phyloP scores from a whole-genome alignment of 2,888 invertebrate species.

The Lasioglossum leucozonium region DNA sequence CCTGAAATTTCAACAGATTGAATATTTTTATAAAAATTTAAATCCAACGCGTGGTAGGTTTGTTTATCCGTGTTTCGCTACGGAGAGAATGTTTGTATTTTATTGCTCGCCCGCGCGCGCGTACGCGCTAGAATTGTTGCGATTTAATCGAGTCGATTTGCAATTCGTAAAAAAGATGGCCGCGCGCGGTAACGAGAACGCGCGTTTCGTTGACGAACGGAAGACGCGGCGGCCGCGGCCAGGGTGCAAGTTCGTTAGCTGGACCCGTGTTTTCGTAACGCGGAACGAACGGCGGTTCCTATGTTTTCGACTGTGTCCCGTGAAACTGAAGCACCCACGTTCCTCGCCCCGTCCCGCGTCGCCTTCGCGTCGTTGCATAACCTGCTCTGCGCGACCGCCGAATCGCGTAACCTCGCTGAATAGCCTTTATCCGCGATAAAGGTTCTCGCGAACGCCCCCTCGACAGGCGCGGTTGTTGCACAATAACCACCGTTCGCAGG shows the following conservation, averaged over 20 bases:
- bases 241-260: conserved; percentile 48
- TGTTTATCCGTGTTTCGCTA: background rate
- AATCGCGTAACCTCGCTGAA: conserved; percentile 15
- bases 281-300: conserved; percentile 43
- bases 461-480: background rate
- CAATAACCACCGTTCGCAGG: background rate
- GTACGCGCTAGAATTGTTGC: background rate
- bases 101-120: background rate
- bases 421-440: conserved; percentile 9
- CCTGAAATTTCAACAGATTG: conserved; percentile 8
- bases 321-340: conserved; percentile 26
- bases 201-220: conserved; percentile 42
- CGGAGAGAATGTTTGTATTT: background rate
- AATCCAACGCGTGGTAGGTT: background rate
- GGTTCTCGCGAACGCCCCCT: background rate
- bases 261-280: conserved; percentile 46
- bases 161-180: conserved; percentile 4
- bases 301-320: conserved; percentile 8
- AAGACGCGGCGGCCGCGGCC: conserved; percentile 44
- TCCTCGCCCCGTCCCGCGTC: conserved; percentile 20
- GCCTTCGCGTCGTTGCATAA: conserved; percentile 7
- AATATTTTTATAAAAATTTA: background rate
- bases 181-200: conserved; percentile 7
- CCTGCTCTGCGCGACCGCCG: background rate
- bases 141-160: background rate